Evolutionary conservation across 2,113 vertebrate species (phyloP).

Genomic region (Microcebus ravelobensis): DNA sequence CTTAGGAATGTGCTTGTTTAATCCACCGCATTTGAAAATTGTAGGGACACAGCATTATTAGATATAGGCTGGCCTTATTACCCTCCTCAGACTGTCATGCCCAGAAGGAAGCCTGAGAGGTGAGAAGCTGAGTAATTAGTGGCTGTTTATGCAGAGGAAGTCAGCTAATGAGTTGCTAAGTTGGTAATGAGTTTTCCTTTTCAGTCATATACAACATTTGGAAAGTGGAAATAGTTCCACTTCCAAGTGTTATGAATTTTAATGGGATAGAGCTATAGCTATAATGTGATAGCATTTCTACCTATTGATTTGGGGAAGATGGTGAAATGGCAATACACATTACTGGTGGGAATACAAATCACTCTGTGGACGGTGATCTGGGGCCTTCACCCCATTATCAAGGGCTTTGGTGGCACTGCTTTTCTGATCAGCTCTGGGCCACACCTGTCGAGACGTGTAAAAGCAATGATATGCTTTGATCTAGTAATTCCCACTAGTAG

Average conservation of each 20-base stretch:
- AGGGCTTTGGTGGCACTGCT: rapidly evolving
- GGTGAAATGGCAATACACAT: rapidly evolving
- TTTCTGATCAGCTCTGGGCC: neutral
- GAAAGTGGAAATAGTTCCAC: neutral
- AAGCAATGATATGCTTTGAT: neutral
- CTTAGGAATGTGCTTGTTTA: neutral
- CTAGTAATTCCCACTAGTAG: neutral
- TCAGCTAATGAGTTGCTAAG: slow-evolving; percentile 16
- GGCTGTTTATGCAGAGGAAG: neutral
- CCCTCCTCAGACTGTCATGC: neutral
- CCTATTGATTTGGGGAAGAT: neutral
- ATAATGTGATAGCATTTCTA: neutral
- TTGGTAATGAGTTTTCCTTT: neutral
- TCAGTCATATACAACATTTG: neutral
- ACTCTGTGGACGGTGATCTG: rapidly evolving
- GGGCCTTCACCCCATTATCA: rapidly evolving
- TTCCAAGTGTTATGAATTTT: neutral
- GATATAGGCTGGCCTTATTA: neutral
- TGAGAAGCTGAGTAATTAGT: neutral
- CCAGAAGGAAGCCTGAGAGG: neutral
- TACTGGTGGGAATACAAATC: rapidly evolving
- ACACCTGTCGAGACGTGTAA: neutral
- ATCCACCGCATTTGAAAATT: neutral
- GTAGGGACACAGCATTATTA: rapidly evolving
- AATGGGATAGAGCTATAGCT: neutral